A percentile compares a stretch with the other conserved stretches of the same genome.
Conservation (phyloP, 2,113 vertebrate species). For the Neolamprologus kungweensis region DNA sequence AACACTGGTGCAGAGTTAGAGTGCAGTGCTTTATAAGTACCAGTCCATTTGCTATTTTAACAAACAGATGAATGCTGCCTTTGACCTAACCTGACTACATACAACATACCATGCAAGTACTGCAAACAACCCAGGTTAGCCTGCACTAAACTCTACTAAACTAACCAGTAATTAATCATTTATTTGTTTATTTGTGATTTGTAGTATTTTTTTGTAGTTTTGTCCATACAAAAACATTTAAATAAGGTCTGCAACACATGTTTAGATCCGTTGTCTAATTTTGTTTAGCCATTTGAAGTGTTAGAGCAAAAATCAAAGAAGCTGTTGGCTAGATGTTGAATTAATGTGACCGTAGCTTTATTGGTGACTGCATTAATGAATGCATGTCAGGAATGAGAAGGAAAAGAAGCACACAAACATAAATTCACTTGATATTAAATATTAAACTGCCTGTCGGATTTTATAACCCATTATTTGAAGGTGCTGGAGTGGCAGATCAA, state of each 20-base stretch:
- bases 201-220: background rate
- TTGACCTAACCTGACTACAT: background rate
- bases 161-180: background rate
- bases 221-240: background rate
- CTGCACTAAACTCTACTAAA: background rate
- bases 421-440: background rate
- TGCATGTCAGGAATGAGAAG: background rate
- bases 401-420: background rate
- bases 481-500: background rate
- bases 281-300: background rate
- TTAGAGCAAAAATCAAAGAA: background rate
- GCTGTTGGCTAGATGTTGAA: background rate
- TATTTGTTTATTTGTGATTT: background rate
- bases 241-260: background rate
- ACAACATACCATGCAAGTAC: background rate
- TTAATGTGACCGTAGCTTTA: background rate
- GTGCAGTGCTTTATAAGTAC: background rate
- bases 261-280: background rate
- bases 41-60: background rate
- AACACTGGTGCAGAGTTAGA: background rate
- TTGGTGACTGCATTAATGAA: background rate
- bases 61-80: background rate
- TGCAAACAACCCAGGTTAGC: background rate
- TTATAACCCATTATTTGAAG: background rate
- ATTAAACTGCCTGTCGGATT: background rate